A percentile compares a stretch with the other conserved stretches of the same genome.
Evolutionary conservation across 2,797 vertebrate species (phyloP).

Genomic region (Falco naumanni): DNA sequence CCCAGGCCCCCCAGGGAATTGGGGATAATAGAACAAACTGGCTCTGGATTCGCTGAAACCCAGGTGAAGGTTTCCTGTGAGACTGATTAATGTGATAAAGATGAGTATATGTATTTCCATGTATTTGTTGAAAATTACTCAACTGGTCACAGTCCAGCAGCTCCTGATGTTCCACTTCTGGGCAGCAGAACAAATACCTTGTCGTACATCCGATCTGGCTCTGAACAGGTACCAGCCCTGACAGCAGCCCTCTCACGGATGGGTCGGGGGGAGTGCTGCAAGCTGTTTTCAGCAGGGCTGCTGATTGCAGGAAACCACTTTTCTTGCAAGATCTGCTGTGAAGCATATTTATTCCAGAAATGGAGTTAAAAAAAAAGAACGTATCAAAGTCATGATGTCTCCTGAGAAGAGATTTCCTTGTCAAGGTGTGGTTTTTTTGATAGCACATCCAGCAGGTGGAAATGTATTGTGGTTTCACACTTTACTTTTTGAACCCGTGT

Average conservation of each 20-base stretch:
- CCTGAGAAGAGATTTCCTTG: slow-evolving; percentile 23
- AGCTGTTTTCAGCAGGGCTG: background rate
- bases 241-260: background rate
- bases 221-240: background rate
- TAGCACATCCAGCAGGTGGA: slow-evolving; percentile 12
- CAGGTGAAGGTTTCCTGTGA: background rate
- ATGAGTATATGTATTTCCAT: slow-evolving; percentile 45
- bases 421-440: slow-evolving; percentile 33
- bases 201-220: background rate
- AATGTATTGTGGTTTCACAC: slow-evolving; percentile 12
- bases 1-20: background rate
- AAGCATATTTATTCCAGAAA: background rate
- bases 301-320: background rate
- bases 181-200: slow-evolving; percentile 29
- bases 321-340: background rate
- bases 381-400: background rate
- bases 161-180: slow-evolving; percentile 35
- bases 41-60: background rate
- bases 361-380: fast-evolving
- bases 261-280: background rate
- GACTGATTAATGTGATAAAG: slow-evolving; percentile 12
- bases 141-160: slow-evolving; percentile 12
- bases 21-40: background rate
- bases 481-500: slow-evolving; percentile 4
- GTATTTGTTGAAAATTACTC: slow-evolving; percentile 23